phyloP scores from a whole-genome alignment of 2,888 invertebrate species.

The Listrodromus nycthemerus region DNA sequence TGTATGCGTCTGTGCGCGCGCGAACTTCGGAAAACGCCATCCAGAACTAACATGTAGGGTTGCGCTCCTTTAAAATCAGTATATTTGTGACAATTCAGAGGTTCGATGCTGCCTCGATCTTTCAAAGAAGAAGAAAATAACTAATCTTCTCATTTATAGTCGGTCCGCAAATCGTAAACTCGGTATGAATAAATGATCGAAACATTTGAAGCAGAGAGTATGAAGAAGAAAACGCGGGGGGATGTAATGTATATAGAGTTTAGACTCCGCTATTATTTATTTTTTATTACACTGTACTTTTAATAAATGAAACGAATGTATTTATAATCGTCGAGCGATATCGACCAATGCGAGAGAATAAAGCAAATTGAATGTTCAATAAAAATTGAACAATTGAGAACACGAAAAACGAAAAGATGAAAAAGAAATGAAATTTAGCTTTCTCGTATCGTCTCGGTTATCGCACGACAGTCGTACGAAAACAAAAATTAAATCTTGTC shows the following conservation, averaged over 20 bases:
- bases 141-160: neutral
- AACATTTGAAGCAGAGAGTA: slow-evolving; percentile 45
- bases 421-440: slow-evolving; percentile 19
- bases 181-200: slow-evolving; percentile 42
- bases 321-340: slow-evolving; percentile 68
- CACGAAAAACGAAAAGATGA: slow-evolving; percentile 21
- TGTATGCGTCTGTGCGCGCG: neutral
- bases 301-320: slow-evolving; percentile 70
- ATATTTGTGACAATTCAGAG: slow-evolving; percentile 16
- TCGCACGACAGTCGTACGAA: slow-evolving; percentile 54
- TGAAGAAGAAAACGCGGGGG: slow-evolving; percentile 62
- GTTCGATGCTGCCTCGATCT: neutral
- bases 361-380: slow-evolving; percentile 28
- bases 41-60: neutral
- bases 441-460: slow-evolving; percentile 40
- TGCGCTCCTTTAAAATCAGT: slow-evolving; percentile 13
- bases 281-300: slow-evolving; percentile 75
- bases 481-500: slow-evolving; percentile 39
- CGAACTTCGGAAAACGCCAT: slow-evolving; percentile 13
- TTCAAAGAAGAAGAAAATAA: slow-evolving; percentile 4
- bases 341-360: slow-evolving; percentile 55
- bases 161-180: slow-evolving; percentile 36
- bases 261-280: slow-evolving; percentile 78
- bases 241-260: slow-evolving; percentile 77
- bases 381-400: slow-evolving; percentile 16